These are phyloP conservation scores for Sinodicranocentrus sp. DNA, from an alignment of 2,888 invertebrate genomes.

Conservation along the genomic window DNA sequence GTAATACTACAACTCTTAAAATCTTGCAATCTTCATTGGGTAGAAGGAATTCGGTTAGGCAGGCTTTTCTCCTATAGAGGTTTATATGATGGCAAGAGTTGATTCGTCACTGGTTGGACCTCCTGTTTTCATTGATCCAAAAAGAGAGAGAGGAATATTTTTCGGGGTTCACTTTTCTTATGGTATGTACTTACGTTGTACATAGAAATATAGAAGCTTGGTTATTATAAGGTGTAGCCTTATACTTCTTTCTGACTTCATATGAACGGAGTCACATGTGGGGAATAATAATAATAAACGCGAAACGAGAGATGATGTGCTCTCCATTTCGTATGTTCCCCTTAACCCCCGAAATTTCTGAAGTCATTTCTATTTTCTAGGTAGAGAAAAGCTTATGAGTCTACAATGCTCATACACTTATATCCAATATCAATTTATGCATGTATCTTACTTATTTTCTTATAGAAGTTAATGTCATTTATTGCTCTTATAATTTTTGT, in stretches of 20 bases:
- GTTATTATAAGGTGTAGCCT: too few species aligned
- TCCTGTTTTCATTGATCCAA: conserved; percentile 76
- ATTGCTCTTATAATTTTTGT: too few species aligned
- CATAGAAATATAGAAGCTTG: too few species aligned
- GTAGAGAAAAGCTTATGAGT: not conserved
- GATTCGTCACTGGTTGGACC: conserved; percentile 71
- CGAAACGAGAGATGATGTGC: conserved; percentile 31
- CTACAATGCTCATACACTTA: conserved; percentile 29
- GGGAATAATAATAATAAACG: conserved; percentile 38
- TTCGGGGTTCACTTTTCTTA: conserved; percentile 32
- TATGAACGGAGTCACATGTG: conserved; percentile 22
- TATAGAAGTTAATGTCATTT: too few species aligned
- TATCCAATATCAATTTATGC: too few species aligned
- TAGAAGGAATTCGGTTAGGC: conserved; percentile 68
- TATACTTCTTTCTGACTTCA: conserved; percentile 3
- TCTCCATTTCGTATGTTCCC: conserved; percentile 52
- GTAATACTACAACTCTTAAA: conserved; percentile 7
- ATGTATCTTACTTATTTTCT: too few species aligned
- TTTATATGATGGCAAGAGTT: conserved; percentile 67
- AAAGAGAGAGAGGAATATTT: conserved; percentile 47
- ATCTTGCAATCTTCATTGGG: conserved; percentile 69
- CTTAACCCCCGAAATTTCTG: conserved; percentile 58
- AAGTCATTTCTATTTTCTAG: conserved; percentile 12
- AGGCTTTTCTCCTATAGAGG: conserved; percentile 67
- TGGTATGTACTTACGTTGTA: too few species aligned